Base-by-base conservation (phyloP, 2,797 vertebrate species). In the Neoniphon sammara region DNA sequence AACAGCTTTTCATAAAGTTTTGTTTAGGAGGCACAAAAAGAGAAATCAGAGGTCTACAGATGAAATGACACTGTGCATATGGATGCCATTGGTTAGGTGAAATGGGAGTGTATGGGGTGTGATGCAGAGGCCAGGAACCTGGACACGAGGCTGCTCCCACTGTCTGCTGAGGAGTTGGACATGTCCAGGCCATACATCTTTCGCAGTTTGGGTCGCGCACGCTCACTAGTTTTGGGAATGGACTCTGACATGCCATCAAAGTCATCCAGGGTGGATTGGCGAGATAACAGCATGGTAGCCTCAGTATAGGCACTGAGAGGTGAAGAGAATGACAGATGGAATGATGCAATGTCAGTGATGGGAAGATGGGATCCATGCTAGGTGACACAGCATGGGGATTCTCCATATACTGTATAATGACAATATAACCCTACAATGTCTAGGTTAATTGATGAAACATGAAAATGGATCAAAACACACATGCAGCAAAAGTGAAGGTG, bases 221-320 rank as follows among this genome's bases (percentile, higher is more conserved):
- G 97, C 93, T 99, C 97, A 87, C 97, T 99, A 93, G 97, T 99
- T 97, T 96, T 98, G 93, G 96, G 98, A 92, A 98, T 94, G 91
- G 89, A 90, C 85, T 97, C 96, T 77, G 95, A 94, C 93, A 96
- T 96, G 84, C 94, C 96, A 78, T 99, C 98, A 90, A 98, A 94
- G 92, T 99, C 97, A 91, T 99, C 98, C 94, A 99, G 94, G 52
- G 98, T 98, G 93, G 97, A 98, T 91, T 99, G 97, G 87, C 97
- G 97, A 84, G 98, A 99, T 88, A 98, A 96, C 90, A 99, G 95
- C 88, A 95, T 97, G 94, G 98, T 99, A 93, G 97, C 97, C 88
- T 98, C 97, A 73, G 98, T 99, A 94, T 93, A 95, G 92, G 93
- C 97, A 87, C 98, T 99, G 96, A 94, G 93, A 94, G 94, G 90